These are phyloP conservation scores for Tangachromis dhanisi DNA, from an alignment of 2,113 vertebrate species.

Conservation along the genomic window DNA sequence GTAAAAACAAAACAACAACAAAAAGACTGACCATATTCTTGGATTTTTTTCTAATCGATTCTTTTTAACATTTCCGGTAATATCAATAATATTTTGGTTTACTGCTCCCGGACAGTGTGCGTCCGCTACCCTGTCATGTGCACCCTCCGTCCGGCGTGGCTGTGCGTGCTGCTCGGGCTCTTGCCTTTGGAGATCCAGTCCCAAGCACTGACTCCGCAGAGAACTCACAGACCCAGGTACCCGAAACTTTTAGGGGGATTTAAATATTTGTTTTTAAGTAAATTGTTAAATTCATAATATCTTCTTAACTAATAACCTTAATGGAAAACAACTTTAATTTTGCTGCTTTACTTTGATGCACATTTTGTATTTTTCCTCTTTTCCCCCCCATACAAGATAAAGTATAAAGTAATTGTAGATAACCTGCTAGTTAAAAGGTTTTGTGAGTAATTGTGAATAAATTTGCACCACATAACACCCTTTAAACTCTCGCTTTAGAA, in stretches of 20 bases:
- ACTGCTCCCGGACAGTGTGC: background rate
- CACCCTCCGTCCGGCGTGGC: conserved; percentile 27
- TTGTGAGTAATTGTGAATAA: background rate
- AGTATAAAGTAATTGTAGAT: background rate
- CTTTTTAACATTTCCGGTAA: background rate
- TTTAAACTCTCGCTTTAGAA: background rate
- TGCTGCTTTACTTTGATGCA: background rate
- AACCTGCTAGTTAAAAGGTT: background rate
- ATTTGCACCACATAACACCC: background rate
- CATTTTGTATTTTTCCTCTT: background rate
- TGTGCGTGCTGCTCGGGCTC: conserved; percentile 53
- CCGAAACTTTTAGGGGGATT: background rate
- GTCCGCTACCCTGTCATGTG: conserved; percentile 22
- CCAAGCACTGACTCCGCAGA: conserved; percentile 1
- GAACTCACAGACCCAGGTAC: conserved; percentile 48
- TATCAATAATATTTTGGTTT: background rate
- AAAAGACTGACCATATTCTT: background rate
- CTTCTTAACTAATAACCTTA: background rate
- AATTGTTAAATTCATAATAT: background rate
- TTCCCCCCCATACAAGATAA: fast-evolving
- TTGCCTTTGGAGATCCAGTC: conserved; percentile 44
- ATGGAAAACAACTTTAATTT: background rate
- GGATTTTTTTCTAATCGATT: background rate
- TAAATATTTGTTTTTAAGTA: background rate
- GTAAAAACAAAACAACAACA: background rate